phyloP scores from a whole-genome alignment of 2,888 invertebrate species.

The Plagodis pulveraria region DNA sequence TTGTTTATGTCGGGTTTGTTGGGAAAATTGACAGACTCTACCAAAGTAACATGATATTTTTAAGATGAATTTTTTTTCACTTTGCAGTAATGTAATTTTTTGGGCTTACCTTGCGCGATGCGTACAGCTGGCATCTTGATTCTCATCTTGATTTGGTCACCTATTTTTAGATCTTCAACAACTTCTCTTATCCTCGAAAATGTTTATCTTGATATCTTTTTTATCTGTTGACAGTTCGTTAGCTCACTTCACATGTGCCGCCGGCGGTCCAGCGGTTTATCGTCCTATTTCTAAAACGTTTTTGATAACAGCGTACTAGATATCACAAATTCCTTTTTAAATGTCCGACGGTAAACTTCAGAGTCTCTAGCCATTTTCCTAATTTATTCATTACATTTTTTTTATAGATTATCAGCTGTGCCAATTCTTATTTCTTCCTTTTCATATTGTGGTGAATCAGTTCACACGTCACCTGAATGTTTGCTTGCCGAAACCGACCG shows the following conservation, averaged over 20 bases:
- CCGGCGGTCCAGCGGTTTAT: constrained; percentile 80
- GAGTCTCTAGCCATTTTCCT: constrained; percentile 67
- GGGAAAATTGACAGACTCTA: constrained; percentile 4
- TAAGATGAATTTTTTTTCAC: not conserved
- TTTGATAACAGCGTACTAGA: constrained; percentile 69
- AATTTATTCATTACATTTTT: constrained; percentile 60
- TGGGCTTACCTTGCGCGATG: constrained; percentile 95
- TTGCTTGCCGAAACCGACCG: constrained; percentile 67
- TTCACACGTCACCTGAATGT: constrained; percentile 60
- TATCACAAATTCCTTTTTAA: constrained; percentile 65
- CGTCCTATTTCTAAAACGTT: constrained; percentile 68
- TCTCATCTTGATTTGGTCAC: constrained; percentile 93
- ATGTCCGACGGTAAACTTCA: constrained; percentile 73
- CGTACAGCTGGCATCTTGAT: constrained; percentile 98
- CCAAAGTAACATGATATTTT: constrained; percentile 9
- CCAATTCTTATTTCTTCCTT: constrained; percentile 74
- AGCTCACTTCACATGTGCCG: constrained; percentile 80
- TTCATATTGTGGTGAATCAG: constrained; percentile 70
- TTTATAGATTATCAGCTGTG: constrained; percentile 35
- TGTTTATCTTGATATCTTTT: constrained; percentile 70
- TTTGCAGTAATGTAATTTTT: constrained; percentile 4
- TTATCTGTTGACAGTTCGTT: constrained; percentile 69
- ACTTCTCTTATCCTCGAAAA: constrained; percentile 72
- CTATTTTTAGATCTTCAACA: constrained; percentile 81
- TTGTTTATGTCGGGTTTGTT: constrained; percentile 57